These are phyloP conservation scores for Phrynocephalus vlangalii DNA, from an alignment of 2,797 vertebrate species.

Conservation along the genomic window DNA sequence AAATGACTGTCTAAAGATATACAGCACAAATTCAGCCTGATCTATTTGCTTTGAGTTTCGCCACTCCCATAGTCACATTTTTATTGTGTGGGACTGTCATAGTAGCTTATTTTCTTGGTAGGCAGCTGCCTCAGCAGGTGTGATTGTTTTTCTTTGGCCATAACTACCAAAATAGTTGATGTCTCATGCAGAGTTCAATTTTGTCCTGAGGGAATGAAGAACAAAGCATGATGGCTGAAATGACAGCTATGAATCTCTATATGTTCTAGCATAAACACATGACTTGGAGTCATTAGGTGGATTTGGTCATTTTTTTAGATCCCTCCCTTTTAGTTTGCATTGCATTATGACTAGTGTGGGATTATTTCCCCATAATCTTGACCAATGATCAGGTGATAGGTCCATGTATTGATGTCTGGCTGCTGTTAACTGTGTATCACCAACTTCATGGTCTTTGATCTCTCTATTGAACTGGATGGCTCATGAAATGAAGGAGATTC, in stretches of 20 bases:
- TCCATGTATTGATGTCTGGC: too few species aligned
- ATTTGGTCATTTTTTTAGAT: neutral
- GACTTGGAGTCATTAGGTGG: neutral
- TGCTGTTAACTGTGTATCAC: too few species aligned
- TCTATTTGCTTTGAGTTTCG: neutral
- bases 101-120: neutral
- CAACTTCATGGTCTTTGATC: too few species aligned
- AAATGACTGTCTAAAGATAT: neutral
- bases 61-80: neutral
- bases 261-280: neutral
- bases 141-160: neutral
- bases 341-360: too few species aligned
- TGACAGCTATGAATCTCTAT: neutral
- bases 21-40: neutral
- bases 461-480: too few species aligned
- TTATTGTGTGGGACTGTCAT: neutral
- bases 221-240: neutral
- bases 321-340: neutral
- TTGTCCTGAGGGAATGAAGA: neutral
- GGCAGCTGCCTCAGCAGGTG: too few species aligned
- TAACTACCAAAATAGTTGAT: neutral
- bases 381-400: too few species aligned
- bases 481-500: too few species aligned
- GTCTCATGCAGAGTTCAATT: accelerated
- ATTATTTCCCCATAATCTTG: too few species aligned